Evolutionary conservation across 2,888 invertebrate species (phyloP), one percentile per base, ranked within the genome.

Genomic region (Limnephilus rhombicus): DNA sequence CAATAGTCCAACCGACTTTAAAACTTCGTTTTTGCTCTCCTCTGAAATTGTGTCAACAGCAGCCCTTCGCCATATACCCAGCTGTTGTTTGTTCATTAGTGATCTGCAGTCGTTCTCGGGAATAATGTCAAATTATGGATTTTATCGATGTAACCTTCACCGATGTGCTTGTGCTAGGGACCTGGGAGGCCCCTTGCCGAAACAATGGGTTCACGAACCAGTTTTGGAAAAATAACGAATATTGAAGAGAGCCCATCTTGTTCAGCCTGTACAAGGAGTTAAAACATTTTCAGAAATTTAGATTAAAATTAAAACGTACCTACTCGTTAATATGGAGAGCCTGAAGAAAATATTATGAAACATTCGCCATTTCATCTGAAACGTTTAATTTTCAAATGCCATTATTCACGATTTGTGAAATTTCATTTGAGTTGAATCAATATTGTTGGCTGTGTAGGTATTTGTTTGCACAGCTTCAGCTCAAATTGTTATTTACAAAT

Each of bases 221-320:
- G 24, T 9, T 24, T 18, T 4, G 18, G 68, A 2, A 24, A 68
- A 7, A 2, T 18, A 9, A 24, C 24, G 24, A n/a, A 68, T 68
- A 1, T 18, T 18, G 18, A 68, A 5, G 24, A 68, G 68, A 24
- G 7, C 9, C 68, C n/a, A 9, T 68, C 68, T n/a, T 5, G n/a
- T 68, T 68, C 0, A 24, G 68, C 7, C 68, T 68, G 53, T 18
- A 18, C 68, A 15, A n/a, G 0, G 34, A 18, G 34, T 11, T 34
- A 82, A 82, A 31, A 82, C 82, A 34, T 82, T 82, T 82, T 7
- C 82, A 34, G 82, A 82, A 82, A 34, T 82, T 18, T 82, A 34
- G 34, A 82, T 82, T 82, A 82, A 82, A 82, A 18, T 3, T 34
- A 34, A 34, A 34, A 31, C 31, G 34, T 82, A 82, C 68, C 24